These are phyloP conservation scores for Drosophila busckii DNA, from an alignment of 1,140 invertebrate species.

Conservation along the genomic window DNA sequence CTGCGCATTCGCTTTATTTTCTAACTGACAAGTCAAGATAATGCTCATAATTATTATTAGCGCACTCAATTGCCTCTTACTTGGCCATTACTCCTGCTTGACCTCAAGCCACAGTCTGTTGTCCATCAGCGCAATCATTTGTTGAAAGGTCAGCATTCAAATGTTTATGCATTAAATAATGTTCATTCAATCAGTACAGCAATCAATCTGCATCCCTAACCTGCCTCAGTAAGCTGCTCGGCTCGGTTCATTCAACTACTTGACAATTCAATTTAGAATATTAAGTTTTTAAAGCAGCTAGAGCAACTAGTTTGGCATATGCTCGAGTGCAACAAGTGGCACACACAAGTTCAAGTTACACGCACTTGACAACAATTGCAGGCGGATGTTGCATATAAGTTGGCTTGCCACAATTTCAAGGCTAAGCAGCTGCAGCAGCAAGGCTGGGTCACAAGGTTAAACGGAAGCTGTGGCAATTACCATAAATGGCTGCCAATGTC, in stretches of 20 bases:
- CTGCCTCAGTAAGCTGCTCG: slow-evolving; percentile 27
- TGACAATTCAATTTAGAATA: too few relatives aligned
- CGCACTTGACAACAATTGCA: slow-evolving; percentile 5
- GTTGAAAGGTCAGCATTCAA: too few relatives aligned
- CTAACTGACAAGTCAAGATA: too few relatives aligned
- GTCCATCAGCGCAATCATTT: too few relatives aligned
- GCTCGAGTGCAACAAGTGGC: slow-evolving; percentile 7
- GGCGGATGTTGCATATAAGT: not conserved
- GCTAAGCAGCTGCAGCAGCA: slow-evolving; percentile 5
- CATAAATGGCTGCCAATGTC: slow-evolving; percentile 2
- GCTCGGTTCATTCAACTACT: too few relatives aligned
- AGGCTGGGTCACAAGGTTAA: not conserved
- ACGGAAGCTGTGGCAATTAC: slow-evolving; percentile 16
- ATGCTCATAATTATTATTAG: too few relatives aligned
- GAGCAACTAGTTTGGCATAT: not conserved
- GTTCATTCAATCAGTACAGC: slow-evolving; percentile 28
- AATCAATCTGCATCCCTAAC: slow-evolving; percentile 33
- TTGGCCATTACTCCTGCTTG: too few relatives aligned
- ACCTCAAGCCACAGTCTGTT: not conserved
- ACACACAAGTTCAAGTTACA: slow-evolving; percentile 23
- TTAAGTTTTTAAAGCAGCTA: too few relatives aligned
- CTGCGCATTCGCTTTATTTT: too few relatives aligned
- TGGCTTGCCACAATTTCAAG: slow-evolving; percentile 27
- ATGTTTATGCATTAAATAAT: too few relatives aligned
- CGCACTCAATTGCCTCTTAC: too few relatives aligned